phyloP scores from a whole-genome alignment of 2,888 invertebrate genomes.

The Tenthredo notha region DNA sequence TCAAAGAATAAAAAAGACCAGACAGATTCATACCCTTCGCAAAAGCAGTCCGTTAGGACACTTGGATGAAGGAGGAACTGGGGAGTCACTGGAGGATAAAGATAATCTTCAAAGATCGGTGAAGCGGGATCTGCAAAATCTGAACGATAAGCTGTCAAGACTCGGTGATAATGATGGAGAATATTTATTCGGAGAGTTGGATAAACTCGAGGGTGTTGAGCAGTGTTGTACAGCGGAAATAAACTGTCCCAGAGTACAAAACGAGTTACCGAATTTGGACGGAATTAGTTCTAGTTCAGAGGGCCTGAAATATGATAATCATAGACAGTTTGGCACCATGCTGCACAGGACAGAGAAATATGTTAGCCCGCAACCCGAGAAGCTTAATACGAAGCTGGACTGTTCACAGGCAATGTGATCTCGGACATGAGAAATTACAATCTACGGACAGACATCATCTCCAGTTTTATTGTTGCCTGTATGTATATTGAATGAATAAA shows the following conservation, averaged over 20 bases:
- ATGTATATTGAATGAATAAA: too few relatives aligned
- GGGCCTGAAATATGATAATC: neutral
- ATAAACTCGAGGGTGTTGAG: neutral
- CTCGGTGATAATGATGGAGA: neutral
- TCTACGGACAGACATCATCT: too few relatives aligned
- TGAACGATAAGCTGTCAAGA: neutral
- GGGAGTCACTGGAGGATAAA: constrained; percentile 31
- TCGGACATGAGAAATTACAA: too few relatives aligned
- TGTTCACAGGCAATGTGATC: neutral
- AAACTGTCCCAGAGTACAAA: neutral
- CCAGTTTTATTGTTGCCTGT: too few relatives aligned
- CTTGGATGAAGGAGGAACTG: constrained; percentile 55
- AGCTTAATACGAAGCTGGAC: constrained; percentile 50
- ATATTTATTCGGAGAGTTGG: neutral
- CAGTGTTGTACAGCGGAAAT: neutral
- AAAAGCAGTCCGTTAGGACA: constrained; percentile 41
- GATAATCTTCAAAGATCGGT: neutral
- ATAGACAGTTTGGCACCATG: neutral
- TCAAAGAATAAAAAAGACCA: constrained; percentile 59
- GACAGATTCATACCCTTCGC: constrained; percentile 62
- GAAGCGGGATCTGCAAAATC: neutral
- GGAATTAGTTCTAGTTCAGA: neutral
- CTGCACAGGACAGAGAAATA: constrained; percentile 61
- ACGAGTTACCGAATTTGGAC: neutral
- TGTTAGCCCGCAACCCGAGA: constrained; percentile 59